These are phyloP conservation scores for Tineola bisselliella DNA, from an alignment of 2,888 invertebrate genomes.

Conservation along the genomic window DNA sequence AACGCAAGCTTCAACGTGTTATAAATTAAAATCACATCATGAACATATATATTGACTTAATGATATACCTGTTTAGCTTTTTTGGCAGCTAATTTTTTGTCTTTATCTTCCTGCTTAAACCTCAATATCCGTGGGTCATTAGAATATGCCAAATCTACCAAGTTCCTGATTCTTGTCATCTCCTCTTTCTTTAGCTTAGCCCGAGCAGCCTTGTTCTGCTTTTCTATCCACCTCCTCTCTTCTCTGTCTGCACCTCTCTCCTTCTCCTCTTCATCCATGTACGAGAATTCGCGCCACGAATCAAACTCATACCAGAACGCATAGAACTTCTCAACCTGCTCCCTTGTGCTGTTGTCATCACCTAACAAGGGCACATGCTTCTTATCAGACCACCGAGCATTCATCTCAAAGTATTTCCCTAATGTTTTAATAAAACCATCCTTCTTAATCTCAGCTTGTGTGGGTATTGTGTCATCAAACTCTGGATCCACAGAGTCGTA, in stretches of 20 bases:
- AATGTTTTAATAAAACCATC: slow-evolving; percentile 78
- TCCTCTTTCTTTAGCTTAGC: slow-evolving; percentile 97
- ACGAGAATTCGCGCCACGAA: slow-evolving; percentile 99
- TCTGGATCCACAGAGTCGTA: slow-evolving; percentile 97
- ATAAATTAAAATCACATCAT: too few relatives aligned
- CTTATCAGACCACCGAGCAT: slow-evolving; percentile 92
- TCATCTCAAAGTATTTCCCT: slow-evolving; percentile 75
- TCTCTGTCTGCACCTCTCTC: slow-evolving; percentile 97
- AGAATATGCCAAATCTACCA: slow-evolving; percentile 94
- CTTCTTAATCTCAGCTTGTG: slow-evolving; percentile 77
- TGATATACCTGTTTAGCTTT: slow-evolving; percentile 76
- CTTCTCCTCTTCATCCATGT: slow-evolving; percentile 98
- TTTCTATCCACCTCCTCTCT: slow-evolving; percentile 97
- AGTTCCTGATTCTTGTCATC: slow-evolving; percentile 86
- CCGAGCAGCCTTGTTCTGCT: slow-evolving; percentile 93
- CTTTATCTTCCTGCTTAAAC: slow-evolving; percentile 94
- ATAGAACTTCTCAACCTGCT: slow-evolving; percentile 93
- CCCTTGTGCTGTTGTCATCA: slow-evolving; percentile 77
- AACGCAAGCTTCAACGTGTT: too few relatives aligned
- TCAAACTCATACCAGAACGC: slow-evolving; percentile 99
- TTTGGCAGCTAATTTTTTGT: slow-evolving; percentile 88
- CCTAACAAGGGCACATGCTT: slow-evolving; percentile 86
- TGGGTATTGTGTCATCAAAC: slow-evolving; percentile 90
- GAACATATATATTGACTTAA: too few relatives aligned
- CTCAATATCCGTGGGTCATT: slow-evolving; percentile 92